phyloP scores from a whole-genome alignment of 2,113 vertebrate species.

The Gopherus evgoodei region DNA sequence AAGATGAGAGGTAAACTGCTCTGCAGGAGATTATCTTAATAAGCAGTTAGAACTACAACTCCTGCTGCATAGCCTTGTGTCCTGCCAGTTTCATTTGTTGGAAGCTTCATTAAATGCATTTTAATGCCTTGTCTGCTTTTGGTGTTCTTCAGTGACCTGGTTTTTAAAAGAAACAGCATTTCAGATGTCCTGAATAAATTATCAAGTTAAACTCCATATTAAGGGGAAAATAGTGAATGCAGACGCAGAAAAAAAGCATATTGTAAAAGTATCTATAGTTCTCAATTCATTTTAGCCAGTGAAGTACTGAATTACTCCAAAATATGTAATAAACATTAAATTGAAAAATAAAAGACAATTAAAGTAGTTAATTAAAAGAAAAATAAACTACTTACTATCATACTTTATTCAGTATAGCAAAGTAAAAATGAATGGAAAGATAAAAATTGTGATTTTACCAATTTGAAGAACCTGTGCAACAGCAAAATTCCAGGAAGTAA shows the following conservation, averaged over 20 bases:
- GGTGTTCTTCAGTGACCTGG: constrained; percentile 67
- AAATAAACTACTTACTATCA: neutral
- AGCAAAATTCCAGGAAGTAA: neutral
- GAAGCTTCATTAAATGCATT: constrained; percentile 73
- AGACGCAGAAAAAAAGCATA: neutral
- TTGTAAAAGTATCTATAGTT: neutral
- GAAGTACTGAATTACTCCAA: constrained; percentile 34
- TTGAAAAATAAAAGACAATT: neutral
- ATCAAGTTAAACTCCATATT: constrained; percentile 46
- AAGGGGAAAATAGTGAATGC: constrained; percentile 40
- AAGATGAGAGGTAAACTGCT: constrained; percentile 49
- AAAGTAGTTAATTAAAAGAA: neutral
- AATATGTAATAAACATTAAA: neutral
- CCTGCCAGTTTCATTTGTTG: constrained; percentile 57
- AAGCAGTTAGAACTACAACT: constrained; percentile 58
- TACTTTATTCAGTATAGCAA: neutral
- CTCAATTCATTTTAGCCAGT: constrained; percentile 19
- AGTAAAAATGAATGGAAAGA: constrained; percentile 9
- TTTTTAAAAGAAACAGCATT: constrained; percentile 73
- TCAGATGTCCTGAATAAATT: constrained; percentile 69
- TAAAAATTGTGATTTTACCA: neutral
- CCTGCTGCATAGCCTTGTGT: constrained; percentile 59
- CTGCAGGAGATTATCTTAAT: constrained; percentile 69
- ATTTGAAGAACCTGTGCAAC: neutral
- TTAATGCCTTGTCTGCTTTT: constrained; percentile 68